Evolutionary conservation across 2,888 invertebrate genomes (phyloP), one percentile per base, ranked within the genome.

Genomic region (Stenodera caucasica): DNA sequence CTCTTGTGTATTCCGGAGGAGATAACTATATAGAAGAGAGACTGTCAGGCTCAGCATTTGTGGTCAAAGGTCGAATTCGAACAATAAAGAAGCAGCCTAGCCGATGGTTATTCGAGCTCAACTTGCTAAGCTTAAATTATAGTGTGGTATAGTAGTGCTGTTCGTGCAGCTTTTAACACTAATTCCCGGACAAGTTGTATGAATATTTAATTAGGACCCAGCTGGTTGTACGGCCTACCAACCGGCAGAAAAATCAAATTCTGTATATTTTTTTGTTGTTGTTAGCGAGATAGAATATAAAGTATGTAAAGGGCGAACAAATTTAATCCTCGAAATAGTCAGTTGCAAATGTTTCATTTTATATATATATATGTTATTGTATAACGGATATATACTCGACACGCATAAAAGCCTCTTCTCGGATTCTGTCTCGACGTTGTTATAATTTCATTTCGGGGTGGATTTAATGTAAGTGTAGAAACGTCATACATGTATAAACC

Each of bases 121-220:
- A 71, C 72, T 72, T 65, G 69, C 72, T 76, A 75, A 77, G 75
- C 75, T 73, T 75, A 73, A 77, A 76, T 77, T 77, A 76, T 76
- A 72, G 75, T 75, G 74, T 58, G 49, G 51, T 53, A 50, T 54
- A 50, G n/a, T 57, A 33, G 49, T 59, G 59, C 55, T 54, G 59
- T 59, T 54, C 63, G 49, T 55, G 59, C 59, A 60, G 63, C 63
- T 63, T 60, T 63, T 57, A 59, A 51, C 63, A 57, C 53, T 57
- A 59, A 63, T 59, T 57, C 59, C 62, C 12, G 14, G 29, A 56
- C 26, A 40, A 32, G 58, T 59, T 55, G 58, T 53, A 59, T 56
- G 62, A 62, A 62, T 62, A 62, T 62, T 37, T 15, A 62, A 62
- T 59, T 59, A 62, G 37, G 15, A 6, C 1, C 7, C 4, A 35